Evolutionary conservation across 2,797 vertebrate species (phyloP).

Genomic region (Capromys pilorides): DNA sequence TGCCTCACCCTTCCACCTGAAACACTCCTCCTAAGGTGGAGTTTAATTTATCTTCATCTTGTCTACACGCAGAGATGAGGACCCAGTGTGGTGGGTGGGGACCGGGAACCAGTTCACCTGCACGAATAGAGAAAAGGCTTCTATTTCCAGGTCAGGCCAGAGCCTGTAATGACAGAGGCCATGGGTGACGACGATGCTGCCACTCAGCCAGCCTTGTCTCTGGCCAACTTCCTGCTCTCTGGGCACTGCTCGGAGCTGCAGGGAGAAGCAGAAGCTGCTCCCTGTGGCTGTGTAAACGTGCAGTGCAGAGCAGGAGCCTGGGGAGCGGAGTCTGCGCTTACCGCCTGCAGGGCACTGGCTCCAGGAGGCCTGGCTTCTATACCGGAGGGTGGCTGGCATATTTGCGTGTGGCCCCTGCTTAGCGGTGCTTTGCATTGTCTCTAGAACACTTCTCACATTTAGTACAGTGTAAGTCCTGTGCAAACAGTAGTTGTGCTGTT

Average conservation of each 20-base stretch:
- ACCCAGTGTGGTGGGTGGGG: no score
- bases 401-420: background rate
- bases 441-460: background rate
- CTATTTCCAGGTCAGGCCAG: no score
- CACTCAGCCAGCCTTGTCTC: no score
- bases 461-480: background rate
- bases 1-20: background rate
- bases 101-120: background rate
- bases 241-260: background rate
- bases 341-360: background rate
- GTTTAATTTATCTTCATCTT: background rate
- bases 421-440: background rate
- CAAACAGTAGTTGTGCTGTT: background rate
- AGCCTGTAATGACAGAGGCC: background rate
- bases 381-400: background rate
- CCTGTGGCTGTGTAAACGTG: accelerated
- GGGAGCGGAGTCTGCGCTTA: background rate
- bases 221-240: background rate
- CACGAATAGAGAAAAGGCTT: background rate
- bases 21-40: background rate
- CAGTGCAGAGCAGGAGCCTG: background rate
- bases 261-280: background rate
- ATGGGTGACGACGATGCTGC: background rate
- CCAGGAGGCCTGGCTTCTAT: background rate
- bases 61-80: background rate